These are phyloP conservation scores for Globodera rostochiensis DNA, from an alignment of 1,140 invertebrate species.

Conservation along the genomic window DNA sequence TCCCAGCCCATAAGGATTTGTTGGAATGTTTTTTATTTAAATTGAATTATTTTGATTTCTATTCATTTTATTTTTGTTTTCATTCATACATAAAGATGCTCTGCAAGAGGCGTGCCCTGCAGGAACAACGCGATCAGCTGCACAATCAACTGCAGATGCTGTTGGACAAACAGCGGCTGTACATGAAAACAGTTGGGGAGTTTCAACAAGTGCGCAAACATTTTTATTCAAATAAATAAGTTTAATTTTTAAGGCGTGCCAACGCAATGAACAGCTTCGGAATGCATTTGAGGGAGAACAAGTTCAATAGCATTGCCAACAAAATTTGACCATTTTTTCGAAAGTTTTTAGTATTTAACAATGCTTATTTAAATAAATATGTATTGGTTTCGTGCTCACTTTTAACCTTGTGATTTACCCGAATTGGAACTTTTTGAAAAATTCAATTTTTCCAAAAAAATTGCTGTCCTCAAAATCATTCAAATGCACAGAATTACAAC, in stretches of 20 bases:
- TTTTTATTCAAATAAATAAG: slow-evolving; percentile 10
- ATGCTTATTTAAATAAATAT: not conserved
- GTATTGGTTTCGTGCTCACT: no score
- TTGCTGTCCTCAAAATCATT: no score
- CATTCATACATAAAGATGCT: slow-evolving; percentile 22
- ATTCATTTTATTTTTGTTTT: not conserved
- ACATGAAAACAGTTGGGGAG: slow-evolving; percentile 39
- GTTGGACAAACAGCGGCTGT: slow-evolving; percentile 41
- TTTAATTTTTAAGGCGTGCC: slow-evolving; percentile 34
- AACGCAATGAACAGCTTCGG: slow-evolving; percentile 33
- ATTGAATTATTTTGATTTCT: not conserved
- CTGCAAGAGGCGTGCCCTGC: slow-evolving; percentile 31
- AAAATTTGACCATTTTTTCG: not conserved
- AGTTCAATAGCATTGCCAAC: not conserved
- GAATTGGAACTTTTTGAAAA: no score
- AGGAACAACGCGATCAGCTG: slow-evolving; percentile 37
- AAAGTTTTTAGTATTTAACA: not conserved
- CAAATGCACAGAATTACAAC: no score
- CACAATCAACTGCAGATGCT: slow-evolving; percentile 33
- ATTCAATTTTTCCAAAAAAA: no score
- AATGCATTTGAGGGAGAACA: not conserved
- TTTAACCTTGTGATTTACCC: no score
- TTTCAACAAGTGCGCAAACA: slow-evolving; percentile 28
- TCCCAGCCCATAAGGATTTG: not conserved
- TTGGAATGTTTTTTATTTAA: not conserved